Evolutionary conservation across 2,797 vertebrate genomes (phyloP), one percentile per base, ranked within the genome.

Genomic region (Neosilurus mollespiculum): DNA sequence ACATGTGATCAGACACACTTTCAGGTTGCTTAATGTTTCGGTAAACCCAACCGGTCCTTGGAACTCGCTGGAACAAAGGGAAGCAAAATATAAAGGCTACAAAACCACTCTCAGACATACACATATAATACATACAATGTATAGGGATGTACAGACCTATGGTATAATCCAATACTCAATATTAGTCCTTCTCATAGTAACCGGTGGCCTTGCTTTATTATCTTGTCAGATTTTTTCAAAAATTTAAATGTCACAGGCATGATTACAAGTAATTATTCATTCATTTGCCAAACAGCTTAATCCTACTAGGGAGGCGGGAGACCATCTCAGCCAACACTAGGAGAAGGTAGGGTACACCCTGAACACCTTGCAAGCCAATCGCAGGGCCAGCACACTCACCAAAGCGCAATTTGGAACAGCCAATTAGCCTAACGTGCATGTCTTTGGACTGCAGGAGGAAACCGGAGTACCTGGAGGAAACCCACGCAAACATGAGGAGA

Each of bases 1-100:
- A 99, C 98, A 99, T 99, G 80, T 99, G 98, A 87, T 99, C 98
- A 0, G 97, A 97, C 0, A 99, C 97, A 0, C 98, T 99, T 92
- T 99, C 98, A 0, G 98, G 98, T 24, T 95, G 90, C 61, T 93
- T 88, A 72, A 99, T 95, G 0, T 95, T 94, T 87, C 94, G 94
- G 93, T 98, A 98, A 15, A 99, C 96, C 98, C 98, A 99, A 75
- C 98, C 98, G 0, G 97, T 99, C 82, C 98, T 92, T 0, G 96
- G 97, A 0, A 96, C 94, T 56, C 96, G 96, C 98, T 99, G 87
- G 0, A 24, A 75, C 51, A 30, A 16, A 87, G 10, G 54, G 79
- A 43, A 4, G 43, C 16, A 1, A 59, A 43, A 61, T 61, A 30
- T 16, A 20, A 43, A 26, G 22, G 12, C 8, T 43, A 49, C 9